Conservation (phyloP, 2,888 invertebrate species). For the Acanthosepion lycidas region DNA sequence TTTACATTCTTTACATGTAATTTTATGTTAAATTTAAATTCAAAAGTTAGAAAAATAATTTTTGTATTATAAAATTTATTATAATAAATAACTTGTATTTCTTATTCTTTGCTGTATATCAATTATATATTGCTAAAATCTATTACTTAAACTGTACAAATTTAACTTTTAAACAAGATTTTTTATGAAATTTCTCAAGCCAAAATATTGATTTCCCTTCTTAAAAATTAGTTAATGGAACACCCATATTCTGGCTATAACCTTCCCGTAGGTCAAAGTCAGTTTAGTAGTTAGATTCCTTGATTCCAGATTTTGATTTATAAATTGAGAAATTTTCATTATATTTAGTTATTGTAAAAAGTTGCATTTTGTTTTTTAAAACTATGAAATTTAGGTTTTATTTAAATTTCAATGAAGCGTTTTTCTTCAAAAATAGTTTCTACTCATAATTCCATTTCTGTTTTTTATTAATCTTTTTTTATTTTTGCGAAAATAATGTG, state of each 20-base stretch:
- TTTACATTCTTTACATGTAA: not conserved
- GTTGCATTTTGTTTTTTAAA: not conserved
- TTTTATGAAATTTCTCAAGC: not conserved
- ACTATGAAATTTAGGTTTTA: not conserved
- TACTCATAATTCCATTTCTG: not conserved
- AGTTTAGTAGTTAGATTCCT: not conserved
- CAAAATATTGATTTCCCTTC: not conserved
- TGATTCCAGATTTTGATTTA: not conserved
- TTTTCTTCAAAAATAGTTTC: not conserved
- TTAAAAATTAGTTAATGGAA: not conserved
- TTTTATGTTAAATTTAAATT: not conserved
- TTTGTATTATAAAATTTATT: not conserved
- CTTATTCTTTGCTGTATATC: not conserved
- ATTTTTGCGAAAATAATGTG: not conserved
- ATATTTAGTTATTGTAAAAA: not conserved
- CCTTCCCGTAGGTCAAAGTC: not conserved
- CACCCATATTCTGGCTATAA: not conserved
- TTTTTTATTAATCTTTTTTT: not conserved
- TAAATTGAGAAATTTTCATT: not conserved
- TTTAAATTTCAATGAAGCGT: not conserved
- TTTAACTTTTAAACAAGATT: not conserved
- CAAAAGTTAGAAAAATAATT: not conserved
- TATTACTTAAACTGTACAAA: not conserved
- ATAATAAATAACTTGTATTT: not conserved
- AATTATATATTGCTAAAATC: not conserved